Base-by-base conservation (phyloP, 2,113 vertebrate genomes). In the Micronycteris hirsuta region DNA sequence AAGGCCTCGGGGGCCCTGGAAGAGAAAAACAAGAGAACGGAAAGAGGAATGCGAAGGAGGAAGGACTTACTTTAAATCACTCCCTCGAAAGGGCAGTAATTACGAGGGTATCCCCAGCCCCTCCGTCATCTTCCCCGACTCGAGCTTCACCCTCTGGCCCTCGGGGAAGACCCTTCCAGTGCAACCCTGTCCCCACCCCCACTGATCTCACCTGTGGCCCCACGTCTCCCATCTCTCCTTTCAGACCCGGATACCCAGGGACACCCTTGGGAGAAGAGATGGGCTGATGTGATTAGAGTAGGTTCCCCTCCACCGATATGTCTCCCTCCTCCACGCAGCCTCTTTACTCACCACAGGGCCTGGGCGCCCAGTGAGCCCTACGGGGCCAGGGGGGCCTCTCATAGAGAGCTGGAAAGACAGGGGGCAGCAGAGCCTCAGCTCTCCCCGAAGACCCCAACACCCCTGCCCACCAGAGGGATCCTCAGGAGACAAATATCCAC, bases 331-430 rank as follows among this genome's bases (percentile, higher is more conserved):
- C 67, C 4, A 2, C 0, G 15, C 17, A 43, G 33, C 4, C 45
- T 58, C 86, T 67, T 47, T 49, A 92, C 94, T 97, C 52, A 99
- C 99, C 98, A 99, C 2, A 0, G 99, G 99, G 7, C 99, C 99
- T 0, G 99, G 97, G 82, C 99, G 98, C 8, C 99, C 99, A 0
- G 99, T 98, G 41, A 99, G 98, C 70, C 99, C 99, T 93, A 98
- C 17, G 0, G 99, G 98, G 67, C 99, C 99, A 24, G 99, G 98
- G 41, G 99, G 99, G 1, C 99, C 99, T 96, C 98, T 99, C 98
- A 99, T 97, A 81, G 99, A 98, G 3, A 99, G 97, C 99, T 99
- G 97, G 36, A 97, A 92, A 91, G 84, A 95, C 4, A 92, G 54
- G 54, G n/a, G 2, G 15, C 15, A 63, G 61, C n/a, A 89, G 68